phyloP scores from a whole-genome alignment of 1,140 invertebrate genomes.

The Meloidogyne floridensis region DNA sequence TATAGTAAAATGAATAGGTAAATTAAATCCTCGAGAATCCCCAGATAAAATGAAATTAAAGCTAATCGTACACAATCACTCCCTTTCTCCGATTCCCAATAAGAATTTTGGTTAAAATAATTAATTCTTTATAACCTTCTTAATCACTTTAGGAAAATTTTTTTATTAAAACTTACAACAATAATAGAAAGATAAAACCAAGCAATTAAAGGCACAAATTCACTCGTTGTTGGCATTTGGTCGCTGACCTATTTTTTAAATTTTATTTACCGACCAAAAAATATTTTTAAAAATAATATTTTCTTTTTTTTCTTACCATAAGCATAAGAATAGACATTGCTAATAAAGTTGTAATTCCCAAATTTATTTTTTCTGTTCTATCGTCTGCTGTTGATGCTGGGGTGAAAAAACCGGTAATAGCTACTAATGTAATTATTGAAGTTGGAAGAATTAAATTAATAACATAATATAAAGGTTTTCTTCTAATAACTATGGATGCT shows the following conservation, averaged over 20 bases:
- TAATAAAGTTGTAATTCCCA: slow-evolving; percentile 53
- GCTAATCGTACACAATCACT: too few relatives aligned
- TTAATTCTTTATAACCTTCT: too few relatives aligned
- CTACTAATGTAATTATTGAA: slow-evolving; percentile 62
- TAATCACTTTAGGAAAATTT: not conserved
- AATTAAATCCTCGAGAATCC: too few relatives aligned
- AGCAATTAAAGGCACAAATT: slow-evolving; percentile 63
- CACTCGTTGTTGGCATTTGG: slow-evolving; percentile 64
- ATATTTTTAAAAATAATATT: not conserved
- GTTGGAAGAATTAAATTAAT: slow-evolving; percentile 58
- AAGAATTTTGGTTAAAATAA: too few relatives aligned
- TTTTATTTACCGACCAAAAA: not conserved
- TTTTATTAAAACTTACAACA: slow-evolving; percentile 19
- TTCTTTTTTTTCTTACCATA: slow-evolving; percentile 48
- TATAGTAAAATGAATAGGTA: too few relatives aligned
- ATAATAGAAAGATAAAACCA: slow-evolving; percentile 64
- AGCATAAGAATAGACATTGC: slow-evolving; percentile 65
- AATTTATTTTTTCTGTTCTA: slow-evolving; percentile 59
- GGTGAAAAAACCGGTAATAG: slow-evolving; percentile 65
- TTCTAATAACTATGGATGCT: slow-evolving; percentile 56
- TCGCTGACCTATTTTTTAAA: slow-evolving; percentile 32
- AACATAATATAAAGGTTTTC: slow-evolving; percentile 62
- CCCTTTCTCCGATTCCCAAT: too few relatives aligned
- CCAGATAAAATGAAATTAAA: too few relatives aligned
- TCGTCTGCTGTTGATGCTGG: slow-evolving; percentile 63